These are phyloP conservation scores for Neotoxoptera formosana DNA, from an alignment of 1,140 invertebrate species.

Conservation along the genomic window DNA sequence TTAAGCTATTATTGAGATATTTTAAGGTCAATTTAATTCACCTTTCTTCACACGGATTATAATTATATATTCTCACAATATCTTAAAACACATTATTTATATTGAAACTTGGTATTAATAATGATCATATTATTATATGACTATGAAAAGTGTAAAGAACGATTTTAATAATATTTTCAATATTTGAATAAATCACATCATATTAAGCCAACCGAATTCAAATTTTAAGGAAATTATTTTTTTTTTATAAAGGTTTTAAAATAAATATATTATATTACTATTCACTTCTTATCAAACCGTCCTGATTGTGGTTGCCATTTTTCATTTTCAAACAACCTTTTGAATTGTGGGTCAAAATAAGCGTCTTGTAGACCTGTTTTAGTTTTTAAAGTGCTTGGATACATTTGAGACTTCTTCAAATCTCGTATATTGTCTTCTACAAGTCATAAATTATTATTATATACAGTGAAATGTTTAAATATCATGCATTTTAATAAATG, in stretches of 20 bases:
- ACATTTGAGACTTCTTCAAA: constrained; percentile 45
- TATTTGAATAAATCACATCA: neutral
- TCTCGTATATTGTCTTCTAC: neutral
- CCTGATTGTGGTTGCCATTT: neutral
- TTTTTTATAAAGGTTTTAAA: neutral
- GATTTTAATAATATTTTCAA: too few relatives aligned
- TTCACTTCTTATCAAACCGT: neutral
- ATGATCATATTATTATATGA: too few relatives aligned
- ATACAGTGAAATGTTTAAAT: neutral
- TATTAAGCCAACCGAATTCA: neutral
- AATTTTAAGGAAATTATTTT: neutral
- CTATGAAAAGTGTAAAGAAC: too few relatives aligned
- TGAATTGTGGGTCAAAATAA: constrained; percentile 19
- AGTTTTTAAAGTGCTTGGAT: constrained; percentile 20
- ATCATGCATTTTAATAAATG: neutral
- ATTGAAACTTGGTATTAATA: too few relatives aligned
- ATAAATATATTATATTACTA: neutral
- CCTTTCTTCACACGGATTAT: too few relatives aligned
- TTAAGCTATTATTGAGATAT: too few relatives aligned
- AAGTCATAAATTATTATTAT: neutral
- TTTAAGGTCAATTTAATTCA: too few relatives aligned
- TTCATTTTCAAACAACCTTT: constrained; percentile 31
- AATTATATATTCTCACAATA: too few relatives aligned
- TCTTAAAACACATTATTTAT: too few relatives aligned
- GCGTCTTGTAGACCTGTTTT: constrained; percentile 28